A percentile compares a stretch with the other conserved stretches of the same genome.
Evolutionary conservation across 1,140 invertebrate species (phyloP).

Genomic region (Drosophila repletoides): DNA sequence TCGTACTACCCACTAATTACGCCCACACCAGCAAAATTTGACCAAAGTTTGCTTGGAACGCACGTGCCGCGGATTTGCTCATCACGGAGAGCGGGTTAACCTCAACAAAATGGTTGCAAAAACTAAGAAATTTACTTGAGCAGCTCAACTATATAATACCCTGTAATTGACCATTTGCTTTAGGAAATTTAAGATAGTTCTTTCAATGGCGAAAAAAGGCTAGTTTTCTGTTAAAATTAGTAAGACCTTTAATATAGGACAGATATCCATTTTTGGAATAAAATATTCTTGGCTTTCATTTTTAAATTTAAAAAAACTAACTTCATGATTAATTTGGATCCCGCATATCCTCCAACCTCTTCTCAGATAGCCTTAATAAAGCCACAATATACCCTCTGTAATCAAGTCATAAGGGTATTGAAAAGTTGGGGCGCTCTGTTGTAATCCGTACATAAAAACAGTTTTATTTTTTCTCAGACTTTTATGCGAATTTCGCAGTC

Average conservation of each 20-base stretch:
- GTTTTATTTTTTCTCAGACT: constrained; percentile 57
- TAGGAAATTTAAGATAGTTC: no score
- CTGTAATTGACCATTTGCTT: no score
- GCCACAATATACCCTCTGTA: not conserved
- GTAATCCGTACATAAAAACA: constrained; percentile 62
- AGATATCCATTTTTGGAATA: no score
- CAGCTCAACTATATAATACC: not conserved
- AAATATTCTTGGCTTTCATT: no score
- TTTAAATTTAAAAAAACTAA: no score
- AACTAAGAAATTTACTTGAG: not conserved
- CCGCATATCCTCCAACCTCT: no score
- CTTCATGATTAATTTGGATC: no score
- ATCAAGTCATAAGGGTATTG: not conserved
- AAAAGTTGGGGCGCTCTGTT: constrained; percentile 28
- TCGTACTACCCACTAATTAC: constrained; percentile 53
- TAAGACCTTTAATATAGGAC: no score
- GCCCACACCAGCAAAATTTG: constrained; percentile 50
- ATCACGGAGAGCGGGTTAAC: constrained; percentile 28
- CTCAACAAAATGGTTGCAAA: constrained; percentile 36
- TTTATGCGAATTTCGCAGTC: constrained; percentile 64
- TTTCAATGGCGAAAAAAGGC: no score
- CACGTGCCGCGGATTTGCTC: constrained; percentile 52
- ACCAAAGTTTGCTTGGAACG: constrained; percentile 51
- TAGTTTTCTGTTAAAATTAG: no score
- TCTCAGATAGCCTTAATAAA: no score